These are phyloP conservation scores for Gisinianus flammeolus DNA, from an alignment of 2,888 invertebrate species.

Conservation along the genomic window DNA sequence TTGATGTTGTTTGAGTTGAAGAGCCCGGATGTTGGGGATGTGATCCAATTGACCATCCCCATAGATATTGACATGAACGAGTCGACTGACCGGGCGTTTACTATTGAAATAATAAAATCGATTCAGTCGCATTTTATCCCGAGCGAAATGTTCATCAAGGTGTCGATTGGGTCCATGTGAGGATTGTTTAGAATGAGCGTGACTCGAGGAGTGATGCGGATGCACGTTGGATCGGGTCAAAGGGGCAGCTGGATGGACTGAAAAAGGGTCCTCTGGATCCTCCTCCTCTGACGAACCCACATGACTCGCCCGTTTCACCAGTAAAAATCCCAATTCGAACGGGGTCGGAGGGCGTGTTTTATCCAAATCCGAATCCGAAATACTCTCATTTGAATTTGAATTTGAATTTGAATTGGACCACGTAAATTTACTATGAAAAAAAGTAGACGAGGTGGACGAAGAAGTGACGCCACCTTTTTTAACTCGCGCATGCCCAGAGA, in stretches of 20 bases:
- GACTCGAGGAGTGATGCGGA: neutral
- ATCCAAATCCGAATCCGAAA: too few relatives aligned
- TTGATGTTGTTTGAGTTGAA: neutral
- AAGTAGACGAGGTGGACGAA: too few relatives aligned
- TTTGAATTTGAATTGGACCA: neutral
- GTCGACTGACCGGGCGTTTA: neutral
- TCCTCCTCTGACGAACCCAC: too few relatives aligned
- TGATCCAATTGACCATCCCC: neutral
- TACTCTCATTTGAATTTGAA: neutral
- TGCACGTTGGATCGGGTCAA: neutral
- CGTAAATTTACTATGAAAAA: too few relatives aligned
- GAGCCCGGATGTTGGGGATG: neutral
- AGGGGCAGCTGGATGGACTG: too few relatives aligned
- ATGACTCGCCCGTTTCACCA: too few relatives aligned
- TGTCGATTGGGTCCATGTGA: neutral
- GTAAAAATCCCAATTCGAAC: too few relatives aligned
- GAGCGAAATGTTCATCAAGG: neutral
- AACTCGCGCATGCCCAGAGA: neutral
- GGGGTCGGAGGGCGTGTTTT: neutral
- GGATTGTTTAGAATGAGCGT: neutral
- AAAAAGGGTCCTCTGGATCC: too few relatives aligned
- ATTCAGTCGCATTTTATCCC: neutral
- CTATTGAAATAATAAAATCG: constrained; percentile 10
- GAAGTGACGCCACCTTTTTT: constrained; percentile 5
- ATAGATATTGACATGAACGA: neutral